Percentiles rank a stretch among this genome's conserved stretches.
Evolutionary conservation across 2,797 vertebrate genomes (phyloP).

Genomic region (Anolis apletophallus): DNA sequence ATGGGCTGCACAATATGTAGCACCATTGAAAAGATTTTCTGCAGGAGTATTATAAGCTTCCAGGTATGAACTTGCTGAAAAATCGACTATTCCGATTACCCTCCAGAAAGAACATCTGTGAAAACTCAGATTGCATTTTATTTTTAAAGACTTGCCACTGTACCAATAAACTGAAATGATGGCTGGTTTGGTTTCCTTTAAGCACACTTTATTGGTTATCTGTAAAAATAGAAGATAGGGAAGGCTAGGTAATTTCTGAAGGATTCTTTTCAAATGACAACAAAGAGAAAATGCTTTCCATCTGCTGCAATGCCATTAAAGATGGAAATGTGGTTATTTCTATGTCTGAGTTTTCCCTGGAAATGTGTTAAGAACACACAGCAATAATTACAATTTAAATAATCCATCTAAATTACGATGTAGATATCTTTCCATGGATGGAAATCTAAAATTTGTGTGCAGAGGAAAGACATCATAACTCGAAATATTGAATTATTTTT

Average conservation of each 20-base stretch:
- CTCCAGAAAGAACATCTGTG: constrained; percentile 71
- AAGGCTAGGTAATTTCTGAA: constrained; percentile 54
- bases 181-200: constrained; percentile 56
- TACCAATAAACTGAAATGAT: constrained; percentile 55
- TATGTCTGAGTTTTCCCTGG: constrained; percentile 48
- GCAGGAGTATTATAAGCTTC: constrained; percentile 59
- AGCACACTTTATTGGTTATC: constrained; percentile 64
- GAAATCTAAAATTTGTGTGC: constrained; percentile 47
- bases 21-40: constrained; percentile 58
- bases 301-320: constrained; percentile 57
- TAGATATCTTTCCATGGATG: constrained; percentile 28
- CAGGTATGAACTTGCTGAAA: constrained; percentile 63
- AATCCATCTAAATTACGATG: constrained; percentile 35
- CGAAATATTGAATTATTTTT: constrained; percentile 28
- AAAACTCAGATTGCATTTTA: constrained; percentile 46
- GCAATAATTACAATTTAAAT: constrained; percentile 46
- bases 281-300: constrained; percentile 39
- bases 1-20: constrained; percentile 22
- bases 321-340: constrained; percentile 53
- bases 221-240: constrained; percentile 7
- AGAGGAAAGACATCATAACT: constrained; percentile 37
- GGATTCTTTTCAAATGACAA: constrained; percentile 45
- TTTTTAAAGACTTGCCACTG: constrained; percentile 48
- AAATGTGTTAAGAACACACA: constrained; percentile 54
- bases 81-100: constrained; percentile 55